Conservation (phyloP, 2,888 invertebrate species). For the Pelosia muscerda region DNA sequence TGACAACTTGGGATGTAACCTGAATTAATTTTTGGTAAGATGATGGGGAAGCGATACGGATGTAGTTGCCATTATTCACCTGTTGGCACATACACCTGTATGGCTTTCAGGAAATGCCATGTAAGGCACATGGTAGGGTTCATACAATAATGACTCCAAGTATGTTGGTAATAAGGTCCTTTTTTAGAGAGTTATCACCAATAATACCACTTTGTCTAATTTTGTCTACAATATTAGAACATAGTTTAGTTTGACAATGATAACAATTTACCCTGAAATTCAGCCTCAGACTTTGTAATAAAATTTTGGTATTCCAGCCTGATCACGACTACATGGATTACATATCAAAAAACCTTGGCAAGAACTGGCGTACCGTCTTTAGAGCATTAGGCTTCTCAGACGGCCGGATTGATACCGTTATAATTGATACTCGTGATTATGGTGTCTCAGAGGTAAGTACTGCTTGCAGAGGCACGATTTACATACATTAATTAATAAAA, state of each 20-base stretch:
- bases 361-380: slow-evolving; percentile 87
- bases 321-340: slow-evolving; percentile 84
- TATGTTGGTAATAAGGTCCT: too few relatives aligned
- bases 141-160: too few relatives aligned
- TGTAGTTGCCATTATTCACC: background rate
- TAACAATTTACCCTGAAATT: too few relatives aligned
- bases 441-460: slow-evolving; percentile 86
- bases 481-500: too few relatives aligned
- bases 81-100: background rate
- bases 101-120: too few relatives aligned
- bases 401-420: slow-evolving; percentile 88
- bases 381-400: slow-evolving; percentile 85
- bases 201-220: too few relatives aligned
- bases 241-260: too few relatives aligned
- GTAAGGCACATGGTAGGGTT: too few relatives aligned
- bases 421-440: slow-evolving; percentile 74
- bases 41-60: background rate
- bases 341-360: slow-evolving; percentile 87
- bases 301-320: slow-evolving; percentile 66
- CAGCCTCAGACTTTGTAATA: background rate
- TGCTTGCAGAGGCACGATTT: too few relatives aligned
- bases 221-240: too few relatives aligned
- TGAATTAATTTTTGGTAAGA: background rate
- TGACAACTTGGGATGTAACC: too few relatives aligned
- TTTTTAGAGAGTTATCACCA: too few relatives aligned